Conservation (phyloP, 2,888 invertebrate species). For the Odontocolon sp. region DNA sequence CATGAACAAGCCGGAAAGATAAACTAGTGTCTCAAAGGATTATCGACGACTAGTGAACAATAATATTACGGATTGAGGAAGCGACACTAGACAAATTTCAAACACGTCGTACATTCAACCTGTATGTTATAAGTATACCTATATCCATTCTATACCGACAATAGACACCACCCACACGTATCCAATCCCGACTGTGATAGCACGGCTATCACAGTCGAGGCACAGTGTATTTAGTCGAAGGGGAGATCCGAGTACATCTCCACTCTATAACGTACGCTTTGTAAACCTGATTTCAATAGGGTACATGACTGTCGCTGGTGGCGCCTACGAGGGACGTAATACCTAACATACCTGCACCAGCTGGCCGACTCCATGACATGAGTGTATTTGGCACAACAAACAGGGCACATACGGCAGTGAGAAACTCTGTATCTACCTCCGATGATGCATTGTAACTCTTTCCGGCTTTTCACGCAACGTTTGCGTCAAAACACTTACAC, state of each 20-base stretch:
- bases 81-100: background rate
- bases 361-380: background rate
- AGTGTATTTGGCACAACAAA: conserved; percentile 18
- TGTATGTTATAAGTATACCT: background rate
- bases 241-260: conserved; percentile 42
- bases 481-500: no score
- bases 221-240: conserved; percentile 3
- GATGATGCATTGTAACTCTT: conserved; percentile 16
- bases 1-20: background rate
- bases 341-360: conserved; percentile 7
- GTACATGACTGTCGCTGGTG: conserved; percentile 37
- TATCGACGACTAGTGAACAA: conserved; percentile 1
- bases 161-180: conserved; percentile 26
- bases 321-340: conserved; percentile 22
- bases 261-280: conserved; percentile 47
- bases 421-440: background rate
- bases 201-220: background rate
- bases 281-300: conserved; percentile 57
- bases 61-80: background rate
- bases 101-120: conserved; percentile 5
- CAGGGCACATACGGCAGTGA: background rate
- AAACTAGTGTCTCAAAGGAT: background rate
- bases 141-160: background rate
- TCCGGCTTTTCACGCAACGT: conserved; percentile 11
- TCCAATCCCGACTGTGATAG: conserved; percentile 23